phyloP scores from a whole-genome alignment of 2,113 vertebrate genomes.

The Stigmatopora argus region DNA sequence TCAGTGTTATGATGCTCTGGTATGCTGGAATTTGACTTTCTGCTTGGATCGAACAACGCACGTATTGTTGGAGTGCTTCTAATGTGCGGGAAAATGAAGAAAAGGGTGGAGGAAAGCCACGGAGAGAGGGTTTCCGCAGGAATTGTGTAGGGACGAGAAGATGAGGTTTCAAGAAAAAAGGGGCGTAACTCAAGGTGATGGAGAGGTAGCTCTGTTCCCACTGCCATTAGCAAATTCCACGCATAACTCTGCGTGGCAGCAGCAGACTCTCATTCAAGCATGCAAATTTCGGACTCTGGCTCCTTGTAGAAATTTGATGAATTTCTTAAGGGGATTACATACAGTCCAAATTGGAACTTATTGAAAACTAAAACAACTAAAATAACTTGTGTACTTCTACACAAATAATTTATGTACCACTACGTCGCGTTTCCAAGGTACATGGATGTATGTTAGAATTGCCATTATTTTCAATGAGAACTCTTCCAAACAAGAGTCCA shows the following conservation, averaged over 20 bases:
- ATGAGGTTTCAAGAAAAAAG: not conserved
- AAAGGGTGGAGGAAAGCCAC: not conserved
- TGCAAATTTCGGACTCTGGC: slow-evolving; percentile 15
- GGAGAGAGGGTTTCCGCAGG: not conserved
- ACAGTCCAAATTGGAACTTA: not conserved
- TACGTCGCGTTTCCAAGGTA: too few relatives aligned
- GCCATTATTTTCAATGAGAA: too few relatives aligned
- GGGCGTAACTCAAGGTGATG: slow-evolving; percentile 7
- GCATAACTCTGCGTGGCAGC: slow-evolving; percentile 19
- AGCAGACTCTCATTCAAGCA: slow-evolving; percentile 8
- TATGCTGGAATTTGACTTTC: slow-evolving; percentile 59
- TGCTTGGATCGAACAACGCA: slow-evolving; percentile 18
- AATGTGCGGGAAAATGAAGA: not conserved
- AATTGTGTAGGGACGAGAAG: slow-evolving; percentile 2
- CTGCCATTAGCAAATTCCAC: slow-evolving; percentile 39
- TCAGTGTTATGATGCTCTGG: slow-evolving; percentile 58
- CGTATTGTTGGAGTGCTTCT: slow-evolving; percentile 12
- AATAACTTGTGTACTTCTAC: too few relatives aligned
- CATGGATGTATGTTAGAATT: too few relatives aligned
- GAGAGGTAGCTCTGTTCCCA: slow-evolving; percentile 3
- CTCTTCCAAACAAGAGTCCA: too few relatives aligned
- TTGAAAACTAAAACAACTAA: too few relatives aligned
- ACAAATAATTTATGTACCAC: too few relatives aligned
- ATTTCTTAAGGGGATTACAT: slow-evolving; percentile 2
- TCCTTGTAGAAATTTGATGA: slow-evolving; percentile 1